Evolutionary conservation across 1,140 invertebrate genomes (phyloP).

Genomic region (Phthorimaea operculella): DNA sequence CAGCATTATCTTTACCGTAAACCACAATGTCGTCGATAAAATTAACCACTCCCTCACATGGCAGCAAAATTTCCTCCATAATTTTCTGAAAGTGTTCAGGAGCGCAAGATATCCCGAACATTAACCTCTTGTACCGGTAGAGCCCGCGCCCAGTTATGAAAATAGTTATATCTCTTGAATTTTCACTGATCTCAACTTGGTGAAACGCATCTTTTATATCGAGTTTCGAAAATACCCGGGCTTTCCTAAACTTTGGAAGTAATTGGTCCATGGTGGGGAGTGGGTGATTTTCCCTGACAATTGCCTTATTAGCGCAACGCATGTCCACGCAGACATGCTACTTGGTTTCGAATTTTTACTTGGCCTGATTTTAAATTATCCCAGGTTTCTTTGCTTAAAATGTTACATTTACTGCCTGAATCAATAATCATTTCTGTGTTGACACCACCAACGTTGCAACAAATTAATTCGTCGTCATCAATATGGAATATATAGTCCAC

Average conservation of each 20-base stretch:
- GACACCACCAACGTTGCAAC: too few species aligned
- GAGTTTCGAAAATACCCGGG: conserved; percentile 19
- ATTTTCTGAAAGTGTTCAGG: conserved; percentile 20
- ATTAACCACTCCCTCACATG: conserved; percentile 12
- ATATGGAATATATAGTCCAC: too few species aligned
- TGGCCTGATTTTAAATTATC: too few species aligned
- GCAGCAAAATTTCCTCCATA: conserved; percentile 15
- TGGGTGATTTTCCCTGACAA: conserved; percentile 26
- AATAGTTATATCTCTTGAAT: conserved; percentile 17
- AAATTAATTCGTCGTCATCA: too few species aligned
- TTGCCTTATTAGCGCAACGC: conserved; percentile 29
- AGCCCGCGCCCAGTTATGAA: conserved; percentile 8
- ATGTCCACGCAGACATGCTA: conserved; percentile 14
- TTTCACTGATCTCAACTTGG: conserved; percentile 27
- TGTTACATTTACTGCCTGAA: too few species aligned
- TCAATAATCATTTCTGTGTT: too few species aligned
- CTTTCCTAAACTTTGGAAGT: conserved; percentile 19
- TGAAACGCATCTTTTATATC: conserved; percentile 29
- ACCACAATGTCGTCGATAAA: conserved; percentile 12
- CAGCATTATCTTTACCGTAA: background rate
- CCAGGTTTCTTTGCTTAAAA: too few species aligned
- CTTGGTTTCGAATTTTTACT: too few species aligned
- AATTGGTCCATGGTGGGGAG: conserved; percentile 27
- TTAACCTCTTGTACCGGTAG: too few species aligned
- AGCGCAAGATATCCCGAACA: conserved; percentile 14